Conservation (phyloP, 2,888 invertebrate species). For the Pteria penguin region DNA sequence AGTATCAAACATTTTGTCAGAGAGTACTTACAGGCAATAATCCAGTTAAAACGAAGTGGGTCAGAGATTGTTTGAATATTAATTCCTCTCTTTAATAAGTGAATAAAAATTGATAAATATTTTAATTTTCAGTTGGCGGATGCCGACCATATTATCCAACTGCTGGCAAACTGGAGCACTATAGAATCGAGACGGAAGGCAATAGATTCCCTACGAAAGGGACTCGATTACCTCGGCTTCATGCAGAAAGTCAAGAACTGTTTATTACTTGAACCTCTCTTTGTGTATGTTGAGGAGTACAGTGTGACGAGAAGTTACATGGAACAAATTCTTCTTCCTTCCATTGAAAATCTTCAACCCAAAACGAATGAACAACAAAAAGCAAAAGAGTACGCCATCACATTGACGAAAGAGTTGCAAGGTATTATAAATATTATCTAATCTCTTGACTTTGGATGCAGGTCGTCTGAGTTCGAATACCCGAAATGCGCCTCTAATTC, state of each 20-base stretch:
- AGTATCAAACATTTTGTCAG: too few species aligned
- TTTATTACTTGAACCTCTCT: conserved; percentile 38
- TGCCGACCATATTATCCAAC: conserved; percentile 40
- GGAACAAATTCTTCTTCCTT: conserved; percentile 26
- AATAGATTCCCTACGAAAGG: conserved; percentile 45
- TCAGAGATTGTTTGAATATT: background rate
- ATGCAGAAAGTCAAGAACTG: conserved; percentile 35
- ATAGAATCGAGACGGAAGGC: conserved; percentile 49
- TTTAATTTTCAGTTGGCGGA: conserved; percentile 38
- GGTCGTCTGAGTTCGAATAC: too few species aligned
- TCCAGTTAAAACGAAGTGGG: too few species aligned
- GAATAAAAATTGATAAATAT: background rate
- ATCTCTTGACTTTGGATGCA: too few species aligned
- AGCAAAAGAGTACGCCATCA: conserved; percentile 30
- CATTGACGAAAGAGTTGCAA: conserved; percentile 34
- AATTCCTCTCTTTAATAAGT: background rate
- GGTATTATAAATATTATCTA: too few species aligned
- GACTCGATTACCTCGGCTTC: conserved; percentile 46
- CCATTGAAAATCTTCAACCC: conserved; percentile 31
- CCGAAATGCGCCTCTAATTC: too few species aligned
- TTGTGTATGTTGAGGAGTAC: conserved; percentile 47
- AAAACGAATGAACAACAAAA: conserved; percentile 26
- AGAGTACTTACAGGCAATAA: too few species aligned
- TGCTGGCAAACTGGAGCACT: conserved; percentile 46
- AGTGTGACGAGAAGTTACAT: conserved; percentile 46